A percentile compares a stretch with the other conserved stretches of the same genome.
phyloP scores from a whole-genome alignment of 2,888 invertebrate genomes.

The Nezara viridula region DNA sequence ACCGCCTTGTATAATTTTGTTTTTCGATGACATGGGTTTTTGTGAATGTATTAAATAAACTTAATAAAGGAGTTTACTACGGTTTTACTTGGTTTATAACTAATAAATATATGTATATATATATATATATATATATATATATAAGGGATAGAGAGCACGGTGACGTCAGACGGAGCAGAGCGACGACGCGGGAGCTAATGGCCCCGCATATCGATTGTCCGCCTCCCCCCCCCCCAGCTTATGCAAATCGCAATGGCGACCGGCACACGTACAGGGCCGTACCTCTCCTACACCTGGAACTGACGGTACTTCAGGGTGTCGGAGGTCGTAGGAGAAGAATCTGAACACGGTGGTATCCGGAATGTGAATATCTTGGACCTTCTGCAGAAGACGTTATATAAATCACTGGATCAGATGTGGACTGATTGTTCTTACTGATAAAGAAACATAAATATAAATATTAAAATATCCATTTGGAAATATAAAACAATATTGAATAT shows the following conservation, averaged over 20 bases:
- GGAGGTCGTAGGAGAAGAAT: not conserved
- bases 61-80: not conserved
- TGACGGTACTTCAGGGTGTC: not conserved
- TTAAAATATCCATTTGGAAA: too few relatives aligned
- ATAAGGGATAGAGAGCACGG: constrained; percentile 51
- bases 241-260: constrained; percentile 60
- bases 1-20: not conserved
- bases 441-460: too few relatives aligned
- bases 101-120: constrained; percentile 29
- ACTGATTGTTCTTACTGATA: not conserved
- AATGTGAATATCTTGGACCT: not conserved
- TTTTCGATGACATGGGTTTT: not conserved
- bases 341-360: not conserved
- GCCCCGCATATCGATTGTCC: constrained; percentile 59
- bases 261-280: constrained; percentile 52
- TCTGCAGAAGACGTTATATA: not conserved
- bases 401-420: not conserved
- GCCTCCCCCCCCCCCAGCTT: constrained; percentile 57
- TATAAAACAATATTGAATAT: too few relatives aligned
- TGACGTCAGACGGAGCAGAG: constrained; percentile 49
- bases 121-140: constrained; percentile 50
- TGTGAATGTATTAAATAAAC: not conserved
- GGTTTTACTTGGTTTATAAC: not conserved
- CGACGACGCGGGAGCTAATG: constrained; percentile 57
- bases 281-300: constrained; percentile 24